A percentile compares a stretch with the other conserved stretches of the same genome.
These are phyloP conservation scores for Streptopelia turtur DNA, from an alignment of 2,797 vertebrate species.

Conservation along the genomic window DNA sequence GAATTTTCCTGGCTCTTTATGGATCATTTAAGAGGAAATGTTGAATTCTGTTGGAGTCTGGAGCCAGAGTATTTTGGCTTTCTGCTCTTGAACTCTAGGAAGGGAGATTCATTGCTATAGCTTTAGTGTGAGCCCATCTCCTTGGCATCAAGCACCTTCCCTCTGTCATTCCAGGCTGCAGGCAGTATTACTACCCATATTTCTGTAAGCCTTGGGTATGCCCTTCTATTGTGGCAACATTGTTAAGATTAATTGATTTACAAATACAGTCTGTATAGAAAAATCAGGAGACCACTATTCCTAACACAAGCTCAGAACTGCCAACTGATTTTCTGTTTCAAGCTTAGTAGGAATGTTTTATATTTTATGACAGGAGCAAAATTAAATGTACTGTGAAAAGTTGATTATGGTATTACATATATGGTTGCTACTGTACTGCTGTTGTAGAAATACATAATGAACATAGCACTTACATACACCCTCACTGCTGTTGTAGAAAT, in stretches of 20 bases:
- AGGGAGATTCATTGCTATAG: background rate
- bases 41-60: slow-evolving; percentile 16
- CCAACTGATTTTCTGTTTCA: background rate
- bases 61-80: slow-evolving; percentile 51
- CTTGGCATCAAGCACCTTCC: background rate
- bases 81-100: background rate
- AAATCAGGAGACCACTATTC: background rate
- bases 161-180: background rate
- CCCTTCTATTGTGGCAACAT: background rate
- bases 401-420: background rate
- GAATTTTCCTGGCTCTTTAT: slow-evolving; percentile 49
- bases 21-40: slow-evolving; percentile 62
- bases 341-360: background rate
- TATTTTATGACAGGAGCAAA: background rate
- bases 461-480: background rate
- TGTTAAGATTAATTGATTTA: background rate
- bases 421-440: background rate
- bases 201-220: background rate
- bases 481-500: background rate
- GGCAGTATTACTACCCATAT: background rate
- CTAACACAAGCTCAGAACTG: background rate
- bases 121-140: background rate
- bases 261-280: background rate
- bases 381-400: background rate
- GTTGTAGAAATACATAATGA: background rate